phyloP scores from a whole-genome alignment of 2,888 invertebrate species.

The Calameuta filiformis region DNA sequence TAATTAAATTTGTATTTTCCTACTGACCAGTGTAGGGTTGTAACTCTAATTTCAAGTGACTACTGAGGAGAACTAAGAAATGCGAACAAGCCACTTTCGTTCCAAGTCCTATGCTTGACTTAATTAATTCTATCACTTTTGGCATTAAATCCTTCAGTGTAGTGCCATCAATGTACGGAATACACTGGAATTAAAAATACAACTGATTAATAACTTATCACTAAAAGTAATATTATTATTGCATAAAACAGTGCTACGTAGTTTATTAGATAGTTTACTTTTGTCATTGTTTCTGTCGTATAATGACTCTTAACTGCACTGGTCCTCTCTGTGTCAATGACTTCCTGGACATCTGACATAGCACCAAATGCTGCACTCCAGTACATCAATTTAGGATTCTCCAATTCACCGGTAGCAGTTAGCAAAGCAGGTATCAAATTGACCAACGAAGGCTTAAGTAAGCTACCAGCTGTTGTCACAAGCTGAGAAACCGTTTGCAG shows the following conservation, averaged over 20 bases:
- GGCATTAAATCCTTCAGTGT: conserved; percentile 85
- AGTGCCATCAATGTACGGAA: conserved; percentile 79
- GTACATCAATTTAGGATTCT: conserved; percentile 81
- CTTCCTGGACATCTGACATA: conserved; percentile 78
- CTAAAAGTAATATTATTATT: not conserved
- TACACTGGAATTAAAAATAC: conserved; percentile 66
- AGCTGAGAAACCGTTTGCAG: conserved; percentile 88
- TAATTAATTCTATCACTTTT: conserved; percentile 83
- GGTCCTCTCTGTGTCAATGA: conserved; percentile 83
- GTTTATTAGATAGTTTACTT: conserved; percentile 67
- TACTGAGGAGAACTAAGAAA: conserved; percentile 76
- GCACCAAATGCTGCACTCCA: conserved; percentile 78
- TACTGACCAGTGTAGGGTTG: conserved; percentile 70
- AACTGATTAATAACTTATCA: not conserved
- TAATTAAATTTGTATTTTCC: not conserved
- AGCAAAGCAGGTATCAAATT: conserved; percentile 85
- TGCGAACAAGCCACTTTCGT: conserved; percentile 86
- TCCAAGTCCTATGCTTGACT: conserved; percentile 82
- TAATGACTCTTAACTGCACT: conserved; percentile 86
- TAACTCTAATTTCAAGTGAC: conserved; percentile 68
- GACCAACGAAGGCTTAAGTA: conserved; percentile 84
- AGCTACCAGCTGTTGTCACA: conserved; percentile 81
- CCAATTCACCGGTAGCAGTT: conserved; percentile 88
- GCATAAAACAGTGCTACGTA: not conserved
- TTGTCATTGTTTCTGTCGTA: conserved; percentile 87